Base-by-base conservation (phyloP, 2,888 invertebrate genomes). In the Melanargia galathea region DNA sequence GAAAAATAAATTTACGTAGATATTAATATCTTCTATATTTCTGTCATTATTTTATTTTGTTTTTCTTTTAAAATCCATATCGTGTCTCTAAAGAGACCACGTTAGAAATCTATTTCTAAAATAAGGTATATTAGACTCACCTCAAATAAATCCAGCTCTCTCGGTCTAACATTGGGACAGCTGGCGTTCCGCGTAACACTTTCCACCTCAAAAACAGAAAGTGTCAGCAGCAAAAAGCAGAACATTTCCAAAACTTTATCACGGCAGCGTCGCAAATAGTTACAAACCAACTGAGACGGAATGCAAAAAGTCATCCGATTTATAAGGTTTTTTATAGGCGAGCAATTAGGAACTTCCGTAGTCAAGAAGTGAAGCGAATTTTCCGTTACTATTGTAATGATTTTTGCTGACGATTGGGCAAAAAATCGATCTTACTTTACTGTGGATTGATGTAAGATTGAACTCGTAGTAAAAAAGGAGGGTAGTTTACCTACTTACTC, bases 81-180 rank as follows among this genome's bases (percentile, higher is more conserved):
- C n/a, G n/a, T n/a, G n/a, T n/a, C n/a, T n/a, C n/a, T n/a, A n/a
- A n/a, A n/a, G n/a, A n/a, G n/a, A n/a, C n/a, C n/a, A n/a, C n/a
- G n/a, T n/a, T n/a, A n/a, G n/a, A n/a, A n/a, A n/a, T n/a, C n/a
- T n/a, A n/a, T n/a, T n/a, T n/a, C n/a, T n/a, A n/a, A n/a, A n/a
- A 35, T 20, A 38, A 40, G 16, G 20, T 24, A 13, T 7, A 13
- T 38, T 2, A 35, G 16, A 78, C 87, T 83, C 69, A 90, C 90
- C 69, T 84, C 87, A 70, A 88, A 90, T 79, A 88, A 84, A 75
- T 90, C 87, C 68, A 90, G 69, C 66, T 89, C 85, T 54, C 81
- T 78, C 0, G 90, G 80, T 1, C 71, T 78, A 2, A 88, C 81
- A 6, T 70, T 69, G 5, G 89, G 89, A 65, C 90, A 90, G 24